A percentile compares a stretch with the other conserved stretches of the same genome.
phyloP scores from a whole-genome alignment of 2,888 invertebrate species.

The Drosophila melanocephala region DNA sequence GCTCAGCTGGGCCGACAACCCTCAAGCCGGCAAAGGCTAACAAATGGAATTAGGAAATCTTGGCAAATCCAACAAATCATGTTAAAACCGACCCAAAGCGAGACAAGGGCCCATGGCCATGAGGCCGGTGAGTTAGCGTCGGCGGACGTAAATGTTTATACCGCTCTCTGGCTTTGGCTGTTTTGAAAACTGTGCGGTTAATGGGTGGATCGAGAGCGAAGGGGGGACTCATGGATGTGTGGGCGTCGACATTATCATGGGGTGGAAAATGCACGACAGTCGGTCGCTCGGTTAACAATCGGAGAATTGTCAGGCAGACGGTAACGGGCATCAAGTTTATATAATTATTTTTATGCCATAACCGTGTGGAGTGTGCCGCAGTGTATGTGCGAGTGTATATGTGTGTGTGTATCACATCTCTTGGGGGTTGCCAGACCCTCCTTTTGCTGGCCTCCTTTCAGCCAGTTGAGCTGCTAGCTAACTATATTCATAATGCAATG shows the following conservation, averaged over 20 bases:
- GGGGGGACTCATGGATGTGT: constrained; percentile 25
- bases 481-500: constrained; percentile 66
- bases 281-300: constrained; percentile 53
- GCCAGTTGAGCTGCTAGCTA: constrained; percentile 56
- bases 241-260: constrained; percentile 71
- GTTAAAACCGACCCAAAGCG: constrained; percentile 74
- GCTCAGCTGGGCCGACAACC: constrained; percentile 56
- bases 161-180: constrained; percentile 72
- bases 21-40: constrained; percentile 50
- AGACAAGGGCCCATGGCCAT: constrained; percentile 21
- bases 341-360: constrained; percentile 79
- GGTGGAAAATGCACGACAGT: constrained; percentile 65
- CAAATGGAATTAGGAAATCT: constrained; percentile 84
- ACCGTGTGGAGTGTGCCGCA: constrained; percentile 43
- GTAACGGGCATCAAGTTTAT: constrained; percentile 70
- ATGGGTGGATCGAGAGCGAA: constrained; percentile 14
- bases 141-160: constrained; percentile 68
- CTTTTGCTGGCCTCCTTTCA: constrained; percentile 24
- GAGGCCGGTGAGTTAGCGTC: constrained; percentile 27
- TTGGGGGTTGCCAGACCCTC: constrained; percentile 35
- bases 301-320: constrained; percentile 70
- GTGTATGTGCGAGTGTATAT: constrained; percentile 13
- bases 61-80: constrained; percentile 82
- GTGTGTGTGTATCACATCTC: constrained; percentile 41
- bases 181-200: constrained; percentile 83